Percentiles rank a stretch among this genome's conserved stretches.
Conservation (phyloP, 2,113 vertebrate genomes). For the Mus musculus region GRCm39 chr9:73278001-73278500, state of each 20-base stretch:
- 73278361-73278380: not conserved
- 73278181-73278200: not conserved
- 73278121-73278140: not conserved
- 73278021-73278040: not conserved
- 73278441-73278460: not conserved
- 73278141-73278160: not conserved
- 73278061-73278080: not conserved
- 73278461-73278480: not conserved
- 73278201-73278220: not conserved
- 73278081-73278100: not conserved
- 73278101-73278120: not conserved
- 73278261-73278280: not conserved
- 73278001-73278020: not conserved
- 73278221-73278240: not conserved
- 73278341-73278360: not conserved
- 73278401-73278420: not conserved
- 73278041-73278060: not conserved
- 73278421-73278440: slow-evolving; percentile 8
- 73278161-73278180: not conserved
- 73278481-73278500: not conserved
- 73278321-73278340: slow-evolving; percentile 21
- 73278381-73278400: not conserved
- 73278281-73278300: not conserved
- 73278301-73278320: not conserved
- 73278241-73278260: not conserved